phyloP scores from a whole-genome alignment of 2,888 invertebrate genomes.

The Protonemura montana region DNA sequence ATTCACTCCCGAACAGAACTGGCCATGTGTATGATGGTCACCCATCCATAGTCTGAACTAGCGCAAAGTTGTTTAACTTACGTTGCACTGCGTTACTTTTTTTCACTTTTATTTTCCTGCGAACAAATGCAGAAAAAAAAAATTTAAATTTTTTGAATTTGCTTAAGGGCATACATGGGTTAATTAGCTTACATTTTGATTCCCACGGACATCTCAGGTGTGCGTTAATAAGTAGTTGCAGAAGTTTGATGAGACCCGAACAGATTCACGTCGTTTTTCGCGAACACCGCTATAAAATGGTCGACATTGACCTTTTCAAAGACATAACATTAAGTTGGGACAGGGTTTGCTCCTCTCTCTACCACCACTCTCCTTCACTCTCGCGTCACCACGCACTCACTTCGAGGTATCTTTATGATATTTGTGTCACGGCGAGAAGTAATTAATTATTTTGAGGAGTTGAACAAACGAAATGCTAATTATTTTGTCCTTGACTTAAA shows the following conservation, averaged over 20 bases:
- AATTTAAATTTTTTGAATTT: no score
- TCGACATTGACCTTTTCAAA: not conserved
- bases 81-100: no score
- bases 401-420: not conserved
- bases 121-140: no score
- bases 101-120: no score
- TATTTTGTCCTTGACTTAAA: not conserved
- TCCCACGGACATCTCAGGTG: not conserved
- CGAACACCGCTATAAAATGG: not conserved
- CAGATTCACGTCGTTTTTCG: not conserved
- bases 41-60: no score
- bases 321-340: not conserved
- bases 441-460: slow-evolving; percentile 4
- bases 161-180: not conserved
- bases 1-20: no score
- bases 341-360: not conserved
- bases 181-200: not conserved
- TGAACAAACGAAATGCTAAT: slow-evolving; percentile 7
- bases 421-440: slow-evolving; percentile 7
- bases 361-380: no score
- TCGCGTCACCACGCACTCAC: not conserved
- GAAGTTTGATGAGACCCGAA: not conserved
- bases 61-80: no score
- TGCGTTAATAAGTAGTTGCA: not conserved
- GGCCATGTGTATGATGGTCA: no score